These are phyloP conservation scores for Paradisaea rubra DNA, from an alignment of 2,113 vertebrate species.

Conservation along the genomic window DNA sequence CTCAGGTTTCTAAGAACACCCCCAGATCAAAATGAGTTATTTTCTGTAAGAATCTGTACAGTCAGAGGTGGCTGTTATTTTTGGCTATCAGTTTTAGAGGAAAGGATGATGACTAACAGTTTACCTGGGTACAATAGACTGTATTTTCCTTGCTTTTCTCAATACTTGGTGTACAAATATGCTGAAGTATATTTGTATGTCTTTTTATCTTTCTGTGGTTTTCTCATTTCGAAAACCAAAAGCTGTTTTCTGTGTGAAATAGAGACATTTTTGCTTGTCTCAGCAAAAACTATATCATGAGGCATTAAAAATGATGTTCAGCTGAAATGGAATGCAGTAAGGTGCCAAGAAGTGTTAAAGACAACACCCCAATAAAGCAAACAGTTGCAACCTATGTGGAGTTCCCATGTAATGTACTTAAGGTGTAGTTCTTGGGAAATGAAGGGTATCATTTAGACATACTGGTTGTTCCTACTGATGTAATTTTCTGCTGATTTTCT, in stretches of 20 bases:
- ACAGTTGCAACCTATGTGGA: accelerated
- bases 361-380: neutral
- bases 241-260: neutral
- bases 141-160: neutral
- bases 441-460: neutral
- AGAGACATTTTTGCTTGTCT: neutral
- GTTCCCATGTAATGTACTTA: neutral
- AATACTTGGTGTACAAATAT: neutral
- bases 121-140: neutral
- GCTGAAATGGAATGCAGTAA: neutral
- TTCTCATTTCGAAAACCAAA: neutral
- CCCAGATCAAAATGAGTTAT: neutral
- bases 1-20: neutral
- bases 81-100: neutral
- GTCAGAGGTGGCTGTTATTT: neutral
- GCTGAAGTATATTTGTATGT: neutral
- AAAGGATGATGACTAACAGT: neutral
- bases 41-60: neutral
- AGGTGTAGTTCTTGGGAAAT: neutral
- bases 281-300: neutral
- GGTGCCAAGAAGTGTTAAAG: neutral
- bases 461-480: neutral
- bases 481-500: neutral
- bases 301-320: neutral
- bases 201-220: neutral